Conservation (phyloP, 2,113 vertebrate genomes). For the Rhinoptilus africanus region DNA sequence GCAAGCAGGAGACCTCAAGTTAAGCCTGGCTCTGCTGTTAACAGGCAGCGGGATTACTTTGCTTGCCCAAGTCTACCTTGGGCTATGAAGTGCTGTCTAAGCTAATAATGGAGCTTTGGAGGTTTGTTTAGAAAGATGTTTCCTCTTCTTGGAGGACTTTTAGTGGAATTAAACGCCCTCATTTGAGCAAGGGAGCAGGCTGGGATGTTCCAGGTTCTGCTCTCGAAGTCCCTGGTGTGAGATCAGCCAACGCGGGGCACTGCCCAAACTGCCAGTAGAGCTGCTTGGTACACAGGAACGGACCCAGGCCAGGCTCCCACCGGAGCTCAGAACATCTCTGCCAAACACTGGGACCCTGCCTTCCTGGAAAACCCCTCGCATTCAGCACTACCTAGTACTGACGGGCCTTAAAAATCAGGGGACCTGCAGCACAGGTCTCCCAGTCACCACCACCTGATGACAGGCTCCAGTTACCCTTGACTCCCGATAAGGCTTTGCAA, state of each 20-base stretch:
- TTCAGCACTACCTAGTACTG: not conserved
- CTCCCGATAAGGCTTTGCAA: not conserved
- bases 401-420: not conserved
- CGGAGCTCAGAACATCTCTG: not conserved
- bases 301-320: not conserved
- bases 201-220: not conserved
- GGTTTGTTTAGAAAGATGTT: not conserved
- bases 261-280: not conserved
- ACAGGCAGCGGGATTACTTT: not conserved
- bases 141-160: not conserved
- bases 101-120: not conserved
- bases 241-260: not conserved
- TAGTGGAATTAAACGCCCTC: not conserved
- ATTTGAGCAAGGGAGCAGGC: not conserved
- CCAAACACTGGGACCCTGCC: not conserved
- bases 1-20: not conserved
- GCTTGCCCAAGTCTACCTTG: not conserved
- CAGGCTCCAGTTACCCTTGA: not conserved
- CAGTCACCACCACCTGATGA: not conserved
- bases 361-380: not conserved
- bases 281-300: not conserved
- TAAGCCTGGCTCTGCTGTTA: not conserved
- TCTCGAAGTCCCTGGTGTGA: not conserved
- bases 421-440: not conserved
- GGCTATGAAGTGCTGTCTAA: not conserved